phyloP scores from a whole-genome alignment of 2,888 invertebrate genomes.

The Gnatocerus cornutus region DNA sequence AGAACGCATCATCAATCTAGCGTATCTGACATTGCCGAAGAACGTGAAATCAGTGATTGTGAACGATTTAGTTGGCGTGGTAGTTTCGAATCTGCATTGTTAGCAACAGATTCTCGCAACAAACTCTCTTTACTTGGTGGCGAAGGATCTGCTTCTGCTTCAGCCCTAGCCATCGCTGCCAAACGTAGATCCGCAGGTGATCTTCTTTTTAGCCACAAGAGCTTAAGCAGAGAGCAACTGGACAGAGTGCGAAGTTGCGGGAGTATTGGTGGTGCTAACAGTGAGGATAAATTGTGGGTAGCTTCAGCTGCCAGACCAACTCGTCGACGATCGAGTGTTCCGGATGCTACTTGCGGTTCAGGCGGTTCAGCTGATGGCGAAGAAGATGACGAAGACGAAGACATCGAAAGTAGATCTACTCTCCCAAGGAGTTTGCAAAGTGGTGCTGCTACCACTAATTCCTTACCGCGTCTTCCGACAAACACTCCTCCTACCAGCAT shows the following conservation, averaged over 20 bases:
- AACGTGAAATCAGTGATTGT: conserved; percentile 88
- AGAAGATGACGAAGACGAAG: conserved; percentile 72
- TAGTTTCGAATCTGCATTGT: conserved; percentile 92
- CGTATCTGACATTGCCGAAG: conserved; percentile 74
- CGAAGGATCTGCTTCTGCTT: conserved; percentile 77
- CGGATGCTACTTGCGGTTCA: conserved; percentile 73
- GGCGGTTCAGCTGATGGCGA: conserved; percentile 73
- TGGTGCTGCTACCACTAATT: conserved; percentile 80
- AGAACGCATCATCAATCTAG: conserved; percentile 71
- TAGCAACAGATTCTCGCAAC: conserved; percentile 90
- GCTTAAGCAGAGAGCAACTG: conserved; percentile 83
- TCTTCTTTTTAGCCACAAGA: conserved; percentile 85
- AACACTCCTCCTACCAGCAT: conserved; percentile 72
- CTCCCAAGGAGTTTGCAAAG: conserved; percentile 78
- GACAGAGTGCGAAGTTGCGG: conserved; percentile 87
- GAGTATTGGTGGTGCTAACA: conserved; percentile 84
- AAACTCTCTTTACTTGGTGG: conserved; percentile 80
- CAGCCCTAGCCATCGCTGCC: conserved; percentile 80
- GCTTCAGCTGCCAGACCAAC: conserved; percentile 65
- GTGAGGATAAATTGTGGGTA: conserved; percentile 71
- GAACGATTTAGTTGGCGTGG: conserved; percentile 94
- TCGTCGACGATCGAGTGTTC: conserved; percentile 74
- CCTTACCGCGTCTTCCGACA: conserved; percentile 83
- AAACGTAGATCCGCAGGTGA: conserved; percentile 89
- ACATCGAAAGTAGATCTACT: conserved; percentile 73